Percentiles rank a stretch among this genome's conserved stretches.
Evolutionary conservation across 2,113 vertebrate species (phyloP).

Genomic region (Chionodraco myersi): DNA sequence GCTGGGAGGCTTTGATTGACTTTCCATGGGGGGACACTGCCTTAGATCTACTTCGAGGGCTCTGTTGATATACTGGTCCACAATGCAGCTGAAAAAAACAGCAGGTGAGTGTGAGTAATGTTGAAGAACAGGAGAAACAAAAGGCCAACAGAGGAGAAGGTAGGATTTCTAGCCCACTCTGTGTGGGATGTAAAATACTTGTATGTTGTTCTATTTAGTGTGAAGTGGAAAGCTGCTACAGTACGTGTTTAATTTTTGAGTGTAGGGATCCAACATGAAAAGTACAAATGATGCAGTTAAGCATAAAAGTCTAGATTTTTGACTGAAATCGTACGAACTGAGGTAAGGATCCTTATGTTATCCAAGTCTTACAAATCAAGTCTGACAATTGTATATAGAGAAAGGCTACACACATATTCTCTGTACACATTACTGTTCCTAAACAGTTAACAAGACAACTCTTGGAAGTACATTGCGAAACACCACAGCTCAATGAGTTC

Average conservation of each 20-base stretch:
- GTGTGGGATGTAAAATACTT: conserved; percentile 61
- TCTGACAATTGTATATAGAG: neutral
- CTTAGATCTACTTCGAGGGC: conserved; percentile 52
- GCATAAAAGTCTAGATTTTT: too few relatives aligned
- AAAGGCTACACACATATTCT: neutral
- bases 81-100: conserved; percentile 32
- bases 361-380: conserved; percentile 2
- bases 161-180: conserved; percentile 54
- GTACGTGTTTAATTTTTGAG: conserved; percentile 28
- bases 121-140: conserved; percentile 42
- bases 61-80: conserved; percentile 48
- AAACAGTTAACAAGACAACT: conserved; percentile 20
- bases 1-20: conserved; percentile 77
- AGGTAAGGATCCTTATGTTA: neutral
- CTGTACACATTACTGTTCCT: neutral
- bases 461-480: neutral
- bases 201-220: conserved; percentile 62
- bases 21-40: conserved; percentile 55
- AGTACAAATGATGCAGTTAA: too few relatives aligned
- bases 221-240: conserved; percentile 31
- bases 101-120: conserved; percentile 30
- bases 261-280: conserved; percentile 12
- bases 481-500: neutral
- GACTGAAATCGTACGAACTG: neutral
- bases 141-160: conserved; percentile 54